Evolutionary conservation across 1,140 invertebrate species (phyloP).

Genomic region (Fopius arisanus): DNA sequence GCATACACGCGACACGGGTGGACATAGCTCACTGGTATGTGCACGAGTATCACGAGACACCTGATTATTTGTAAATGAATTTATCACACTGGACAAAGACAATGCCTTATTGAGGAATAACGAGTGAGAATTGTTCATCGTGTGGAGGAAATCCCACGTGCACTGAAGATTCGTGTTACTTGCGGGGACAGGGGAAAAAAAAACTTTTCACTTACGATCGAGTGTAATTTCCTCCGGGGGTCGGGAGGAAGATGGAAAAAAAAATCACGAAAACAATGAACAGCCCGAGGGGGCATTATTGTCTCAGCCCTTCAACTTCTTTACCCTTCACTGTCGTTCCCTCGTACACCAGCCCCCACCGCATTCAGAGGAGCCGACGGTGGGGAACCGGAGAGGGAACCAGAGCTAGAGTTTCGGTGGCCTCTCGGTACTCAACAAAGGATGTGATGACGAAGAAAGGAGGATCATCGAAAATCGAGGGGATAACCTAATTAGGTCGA

Average conservation of each 20-base stretch:
- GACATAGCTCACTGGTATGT: neutral
- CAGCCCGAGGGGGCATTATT: slow-evolving; percentile 7
- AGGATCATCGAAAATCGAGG: neutral
- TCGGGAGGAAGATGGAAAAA: neutral
- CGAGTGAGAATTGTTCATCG: neutral
- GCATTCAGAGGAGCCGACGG: neutral
- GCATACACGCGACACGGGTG: slow-evolving; percentile 27
- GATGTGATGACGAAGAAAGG: neutral
- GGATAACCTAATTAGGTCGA: neutral
- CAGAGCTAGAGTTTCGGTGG: neutral
- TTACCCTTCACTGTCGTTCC: slow-evolving; percentile 7
- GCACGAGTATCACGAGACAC: slow-evolving; percentile 28
- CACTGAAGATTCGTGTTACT: neutral
- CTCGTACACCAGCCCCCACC: neutral
- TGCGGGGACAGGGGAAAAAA: neutral
- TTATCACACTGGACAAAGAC: neutral
- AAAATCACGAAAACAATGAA: slow-evolving; percentile 6
- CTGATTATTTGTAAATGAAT: slow-evolving; percentile 25
- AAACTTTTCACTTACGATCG: slow-evolving; percentile 13
- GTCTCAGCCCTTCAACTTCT: slow-evolving; percentile 10
- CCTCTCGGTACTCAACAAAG: neutral
- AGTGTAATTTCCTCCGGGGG: neutral
- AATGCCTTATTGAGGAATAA: neutral
- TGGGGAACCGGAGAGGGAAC: neutral
- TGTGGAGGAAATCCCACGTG: neutral